Evolutionary conservation across 2,888 invertebrate species (phyloP).

Genomic region (Branchellion lobata): DNA sequence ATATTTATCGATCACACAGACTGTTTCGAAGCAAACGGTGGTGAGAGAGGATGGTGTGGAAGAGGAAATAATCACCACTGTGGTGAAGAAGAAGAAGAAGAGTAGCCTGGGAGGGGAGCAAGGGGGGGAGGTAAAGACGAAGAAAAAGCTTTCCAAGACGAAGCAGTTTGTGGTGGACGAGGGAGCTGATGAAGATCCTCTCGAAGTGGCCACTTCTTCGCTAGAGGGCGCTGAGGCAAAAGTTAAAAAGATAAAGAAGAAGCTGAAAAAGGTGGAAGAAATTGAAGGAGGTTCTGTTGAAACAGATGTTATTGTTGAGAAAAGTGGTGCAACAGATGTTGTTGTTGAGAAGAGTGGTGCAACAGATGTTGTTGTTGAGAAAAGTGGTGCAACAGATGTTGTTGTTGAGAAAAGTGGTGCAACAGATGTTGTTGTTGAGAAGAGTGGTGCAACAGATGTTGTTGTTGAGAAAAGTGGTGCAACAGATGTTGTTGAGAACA

Average conservation of each 20-base stretch:
- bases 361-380: too few relatives aligned
- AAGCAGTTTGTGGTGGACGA: neutral
- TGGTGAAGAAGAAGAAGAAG: neutral
- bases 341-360: too few relatives aligned
- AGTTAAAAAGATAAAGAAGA: neutral
- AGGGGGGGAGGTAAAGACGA: neutral
- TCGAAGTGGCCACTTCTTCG: neutral
- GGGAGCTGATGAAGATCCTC: slow-evolving; percentile 2
- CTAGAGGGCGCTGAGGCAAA: neutral
- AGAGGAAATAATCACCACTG: neutral
- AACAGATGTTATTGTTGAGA: too few relatives aligned
- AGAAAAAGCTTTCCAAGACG: neutral
- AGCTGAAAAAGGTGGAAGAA: neutral
- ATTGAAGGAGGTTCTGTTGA: too few relatives aligned
- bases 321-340: too few relatives aligned
- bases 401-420: too few relatives aligned
- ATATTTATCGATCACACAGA: neutral
- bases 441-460: too few relatives aligned
- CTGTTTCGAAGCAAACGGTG: neutral
- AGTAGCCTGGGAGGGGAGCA: neutral
- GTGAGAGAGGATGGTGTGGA: neutral
- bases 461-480: too few relatives aligned
- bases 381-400: too few relatives aligned
- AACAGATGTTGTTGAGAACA: too few relatives aligned
- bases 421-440: too few relatives aligned